Percentiles rank a stretch among this genome's conserved stretches.
Evolutionary conservation across 2,888 invertebrate genomes (phyloP).

Genomic region (Cephus nigrinus): DNA sequence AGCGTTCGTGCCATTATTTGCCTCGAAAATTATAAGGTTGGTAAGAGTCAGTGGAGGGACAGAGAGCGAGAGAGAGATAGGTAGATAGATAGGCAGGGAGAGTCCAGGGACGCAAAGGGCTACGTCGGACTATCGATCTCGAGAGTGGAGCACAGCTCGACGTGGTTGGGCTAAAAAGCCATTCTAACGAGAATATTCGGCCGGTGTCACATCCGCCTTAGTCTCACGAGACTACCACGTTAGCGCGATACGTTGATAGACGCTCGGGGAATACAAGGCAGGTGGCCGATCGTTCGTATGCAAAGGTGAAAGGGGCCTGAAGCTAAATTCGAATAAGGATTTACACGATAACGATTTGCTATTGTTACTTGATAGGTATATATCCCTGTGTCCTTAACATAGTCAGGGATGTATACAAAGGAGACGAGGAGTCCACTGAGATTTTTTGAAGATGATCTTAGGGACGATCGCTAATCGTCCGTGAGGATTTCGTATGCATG

Average conservation of each 20-base stretch:
- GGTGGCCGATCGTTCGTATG: not conserved
- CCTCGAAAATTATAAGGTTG: not conserved
- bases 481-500: not conserved
- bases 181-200: not conserved
- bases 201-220: not conserved
- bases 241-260: not conserved
- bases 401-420: not conserved
- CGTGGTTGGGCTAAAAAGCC: not conserved
- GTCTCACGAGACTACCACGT: not conserved
- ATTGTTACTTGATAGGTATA: not conserved
- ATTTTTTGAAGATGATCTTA: not conserved
- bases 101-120: conserved; percentile 16
- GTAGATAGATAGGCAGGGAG: conserved; percentile 1
- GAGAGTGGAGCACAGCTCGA: not conserved
- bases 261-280: not conserved
- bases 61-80: conserved; percentile 3
- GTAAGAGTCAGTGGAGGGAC: not conserved
- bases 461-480: not conserved
- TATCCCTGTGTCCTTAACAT: not conserved
- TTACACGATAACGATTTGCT: not conserved
- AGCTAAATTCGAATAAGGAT: not conserved
- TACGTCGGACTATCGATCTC: not conserved
- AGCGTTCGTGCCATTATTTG: not conserved
- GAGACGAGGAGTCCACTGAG: not conserved
- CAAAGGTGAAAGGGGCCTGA: not conserved